Evolutionary conservation across 2,888 invertebrate species (phyloP).

Genomic region (Tetheella fluctuosa): DNA sequence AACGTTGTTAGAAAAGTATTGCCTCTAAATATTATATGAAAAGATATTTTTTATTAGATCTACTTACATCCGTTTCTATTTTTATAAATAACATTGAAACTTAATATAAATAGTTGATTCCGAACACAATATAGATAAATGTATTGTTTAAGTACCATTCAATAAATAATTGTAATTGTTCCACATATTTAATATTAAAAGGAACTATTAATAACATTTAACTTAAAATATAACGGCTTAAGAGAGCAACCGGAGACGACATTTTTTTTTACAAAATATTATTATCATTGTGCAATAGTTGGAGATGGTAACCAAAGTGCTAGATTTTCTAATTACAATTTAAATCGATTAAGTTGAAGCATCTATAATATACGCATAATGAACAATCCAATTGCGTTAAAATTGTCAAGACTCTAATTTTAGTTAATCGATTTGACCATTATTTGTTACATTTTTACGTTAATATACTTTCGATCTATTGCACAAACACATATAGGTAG

Average conservation of each 20-base stretch:
- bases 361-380: conserved; percentile 73
- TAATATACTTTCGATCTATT: conserved; percentile 69
- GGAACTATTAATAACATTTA: conserved; percentile 50
- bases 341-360: conserved; percentile 77
- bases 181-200: conserved; percentile 47
- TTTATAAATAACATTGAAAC: conserved; percentile 53
- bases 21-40: conserved; percentile 78
- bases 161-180: conserved; percentile 59
- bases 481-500: conserved; percentile 78
- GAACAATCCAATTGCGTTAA: conserved; percentile 65
- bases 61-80: conserved; percentile 70
- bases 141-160: conserved; percentile 71
- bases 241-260: conserved; percentile 72
- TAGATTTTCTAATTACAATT: conserved; percentile 74
- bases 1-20: conserved; percentile 81
- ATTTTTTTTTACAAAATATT: conserved; percentile 47
- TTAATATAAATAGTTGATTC: conserved; percentile 51
- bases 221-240: conserved; percentile 46
- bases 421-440: conserved; percentile 53
- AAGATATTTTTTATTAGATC: conserved; percentile 72
- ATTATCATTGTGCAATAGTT: conserved; percentile 69
- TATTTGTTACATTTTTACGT: conserved; percentile 54
- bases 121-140: conserved; percentile 53
- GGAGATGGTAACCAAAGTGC: conserved; percentile 72
- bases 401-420: conserved; percentile 60